Evolutionary conservation across 2,888 invertebrate genomes (phyloP).

Genomic region (Yponomeuta evonymella): DNA sequence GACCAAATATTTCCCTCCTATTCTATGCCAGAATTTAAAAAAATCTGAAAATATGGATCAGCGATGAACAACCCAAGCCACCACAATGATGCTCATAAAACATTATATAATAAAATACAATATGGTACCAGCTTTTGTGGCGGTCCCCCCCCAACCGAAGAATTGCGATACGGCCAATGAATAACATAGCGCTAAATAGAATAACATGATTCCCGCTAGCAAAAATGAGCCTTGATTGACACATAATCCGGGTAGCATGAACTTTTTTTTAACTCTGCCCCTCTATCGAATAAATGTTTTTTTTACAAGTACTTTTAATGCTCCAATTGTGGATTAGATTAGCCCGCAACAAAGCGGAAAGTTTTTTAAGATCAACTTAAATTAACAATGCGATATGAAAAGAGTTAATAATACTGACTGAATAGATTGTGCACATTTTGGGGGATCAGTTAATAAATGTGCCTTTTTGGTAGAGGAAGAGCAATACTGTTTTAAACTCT

Average conservation of each 20-base stretch:
- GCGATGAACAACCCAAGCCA: constrained; percentile 12
- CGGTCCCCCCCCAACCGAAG: constrained; percentile 30
- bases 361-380: constrained; percentile 62
- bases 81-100: constrained; percentile 20
- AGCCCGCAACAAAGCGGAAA: constrained; percentile 59
- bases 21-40: no score
- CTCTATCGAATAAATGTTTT: constrained; percentile 37
- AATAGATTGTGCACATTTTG: not conserved
- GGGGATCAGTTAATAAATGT: not conserved
- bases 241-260: constrained; percentile 55
- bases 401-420: not conserved
- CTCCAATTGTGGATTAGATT: constrained; percentile 55
- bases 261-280: constrained; percentile 52
- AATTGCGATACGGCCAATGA: constrained; percentile 60
- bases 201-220: constrained; percentile 63
- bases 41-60: not conserved
- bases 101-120: constrained; percentile 20
- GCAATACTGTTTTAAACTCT: not conserved
- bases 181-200: constrained; percentile 65
- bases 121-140: constrained; percentile 40
- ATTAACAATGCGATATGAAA: constrained; percentile 37
- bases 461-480: not conserved
- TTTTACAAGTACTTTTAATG: constrained; percentile 59
- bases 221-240: constrained; percentile 65
- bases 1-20: no score